Conservation (phyloP, 92 coral and sea anemone genomes). For the Zoanthus gigantus region DNA sequence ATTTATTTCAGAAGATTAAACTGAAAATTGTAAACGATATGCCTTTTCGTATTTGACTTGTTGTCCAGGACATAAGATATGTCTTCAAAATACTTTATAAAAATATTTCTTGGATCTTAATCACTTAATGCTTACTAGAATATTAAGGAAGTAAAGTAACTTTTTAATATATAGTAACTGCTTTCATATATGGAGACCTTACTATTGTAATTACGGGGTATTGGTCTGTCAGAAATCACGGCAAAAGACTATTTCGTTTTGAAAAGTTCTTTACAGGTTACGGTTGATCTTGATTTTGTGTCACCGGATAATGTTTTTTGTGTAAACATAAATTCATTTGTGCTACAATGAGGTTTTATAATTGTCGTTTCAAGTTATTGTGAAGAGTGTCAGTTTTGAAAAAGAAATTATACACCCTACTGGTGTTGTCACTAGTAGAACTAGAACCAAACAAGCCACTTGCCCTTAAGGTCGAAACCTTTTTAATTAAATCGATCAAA, state of each 20-base stretch:
- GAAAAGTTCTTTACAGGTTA: neutral
- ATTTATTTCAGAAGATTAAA: too few relatives aligned
- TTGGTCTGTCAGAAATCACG: neutral
- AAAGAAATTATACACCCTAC: neutral
- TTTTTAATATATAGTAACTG: neutral
- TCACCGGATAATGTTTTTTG: neutral
- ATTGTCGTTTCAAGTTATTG: neutral
- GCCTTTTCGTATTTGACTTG: neutral
- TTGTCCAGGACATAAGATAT: neutral
- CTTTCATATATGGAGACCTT: neutral
- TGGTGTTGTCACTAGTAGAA: neutral
- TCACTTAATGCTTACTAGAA: neutral
- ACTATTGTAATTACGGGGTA: neutral
- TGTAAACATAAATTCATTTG: neutral
- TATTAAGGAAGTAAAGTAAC: neutral
- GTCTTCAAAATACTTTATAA: neutral
- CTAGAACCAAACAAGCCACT: neutral
- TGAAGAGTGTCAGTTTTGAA: neutral
- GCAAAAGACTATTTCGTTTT: neutral
- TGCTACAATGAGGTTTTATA: neutral
- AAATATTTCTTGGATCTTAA: neutral
- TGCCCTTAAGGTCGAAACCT: slow-evolving; percentile 6
- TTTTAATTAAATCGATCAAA: neutral
- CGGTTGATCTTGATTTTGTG: neutral
- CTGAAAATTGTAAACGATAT: too few relatives aligned